A percentile compares a stretch with the other conserved stretches of the same genome.
Evolutionary conservation across 1,140 invertebrate genomes (phyloP).

Genomic region (Whitmania pigra): DNA sequence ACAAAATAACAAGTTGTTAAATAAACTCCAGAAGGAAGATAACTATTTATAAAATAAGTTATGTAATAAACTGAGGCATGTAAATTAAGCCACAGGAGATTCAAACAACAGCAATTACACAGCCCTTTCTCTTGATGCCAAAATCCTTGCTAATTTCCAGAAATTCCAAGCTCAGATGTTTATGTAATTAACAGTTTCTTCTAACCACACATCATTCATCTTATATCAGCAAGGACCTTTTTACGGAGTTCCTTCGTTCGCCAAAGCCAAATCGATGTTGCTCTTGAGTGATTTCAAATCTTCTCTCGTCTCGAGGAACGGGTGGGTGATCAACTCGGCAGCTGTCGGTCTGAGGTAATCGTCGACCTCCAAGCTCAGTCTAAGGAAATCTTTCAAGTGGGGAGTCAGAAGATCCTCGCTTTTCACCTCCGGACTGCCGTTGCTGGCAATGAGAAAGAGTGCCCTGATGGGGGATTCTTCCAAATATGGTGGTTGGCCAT

Average conservation of each 20-base stretch:
- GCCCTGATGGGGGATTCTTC: slow-evolving; percentile 41
- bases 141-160: no score
- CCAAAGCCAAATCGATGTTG: slow-evolving; percentile 7
- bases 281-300: not conserved
- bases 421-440: slow-evolving; percentile 38
- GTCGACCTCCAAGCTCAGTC: slow-evolving; percentile 75
- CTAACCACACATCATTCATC: no score
- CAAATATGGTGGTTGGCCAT: slow-evolving; percentile 42
- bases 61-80: no score
- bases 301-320: slow-evolving; percentile 5
- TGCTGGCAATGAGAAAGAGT: slow-evolving; percentile 64
- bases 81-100: no score
- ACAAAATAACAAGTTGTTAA: no score
- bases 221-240: no score
- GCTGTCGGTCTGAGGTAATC: slow-evolving; percentile 74
- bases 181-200: no score
- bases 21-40: no score
- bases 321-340: slow-evolving; percentile 67
- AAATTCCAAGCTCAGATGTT: no score
- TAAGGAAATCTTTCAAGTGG: slow-evolving; percentile 54
- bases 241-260: not conserved
- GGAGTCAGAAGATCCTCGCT: slow-evolving; percentile 64
- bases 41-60: no score
- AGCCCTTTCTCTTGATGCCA: no score
- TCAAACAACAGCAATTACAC: no score